Percentiles rank a stretch among this genome's conserved stretches.
phyloP scores from a whole-genome alignment of 2,113 vertebrate species.

The Sardina pilchardus region DNA sequence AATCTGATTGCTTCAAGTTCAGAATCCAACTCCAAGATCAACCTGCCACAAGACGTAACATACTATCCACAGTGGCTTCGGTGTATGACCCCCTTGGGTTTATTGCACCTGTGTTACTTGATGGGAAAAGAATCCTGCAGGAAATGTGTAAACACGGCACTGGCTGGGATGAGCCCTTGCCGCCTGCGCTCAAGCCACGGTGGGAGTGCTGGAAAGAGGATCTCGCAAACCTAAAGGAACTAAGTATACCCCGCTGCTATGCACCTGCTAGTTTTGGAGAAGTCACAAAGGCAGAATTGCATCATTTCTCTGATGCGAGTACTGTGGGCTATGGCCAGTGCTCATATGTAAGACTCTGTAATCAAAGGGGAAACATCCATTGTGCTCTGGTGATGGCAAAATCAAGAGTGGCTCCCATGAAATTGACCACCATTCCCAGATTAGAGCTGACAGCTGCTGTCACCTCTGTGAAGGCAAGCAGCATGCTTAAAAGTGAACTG shows the following conservation, averaged over 20 bases:
- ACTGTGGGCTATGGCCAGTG: background rate
- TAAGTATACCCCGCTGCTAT: background rate
- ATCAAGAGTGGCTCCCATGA: slow-evolving; percentile 21
- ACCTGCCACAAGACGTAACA: background rate
- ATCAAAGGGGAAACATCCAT: background rate
- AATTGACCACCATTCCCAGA: slow-evolving; percentile 17
- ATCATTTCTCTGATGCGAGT: background rate
- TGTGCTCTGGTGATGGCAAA: slow-evolving; percentile 20
- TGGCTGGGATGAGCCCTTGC: background rate
- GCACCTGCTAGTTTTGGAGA: background rate
- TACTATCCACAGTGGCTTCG: background rate
- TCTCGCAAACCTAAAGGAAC: background rate
- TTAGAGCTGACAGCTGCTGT: slow-evolving; percentile 24
- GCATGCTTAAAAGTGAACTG: slow-evolving; percentile 25
- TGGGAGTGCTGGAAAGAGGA: background rate
- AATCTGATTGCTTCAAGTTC: slow-evolving; percentile 14
- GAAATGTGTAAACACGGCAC: background rate
- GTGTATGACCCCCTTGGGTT: slow-evolving; percentile 17
- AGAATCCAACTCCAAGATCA: background rate
- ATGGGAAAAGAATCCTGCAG: background rate
- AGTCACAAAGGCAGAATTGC: background rate
- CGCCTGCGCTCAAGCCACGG: background rate
- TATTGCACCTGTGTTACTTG: background rate
- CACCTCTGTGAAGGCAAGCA: slow-evolving; percentile 26
- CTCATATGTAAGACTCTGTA: background rate